These are phyloP conservation scores for Scatophagus argus DNA, from an alignment of 2,113 vertebrate genomes.

Conservation along the genomic window DNA sequence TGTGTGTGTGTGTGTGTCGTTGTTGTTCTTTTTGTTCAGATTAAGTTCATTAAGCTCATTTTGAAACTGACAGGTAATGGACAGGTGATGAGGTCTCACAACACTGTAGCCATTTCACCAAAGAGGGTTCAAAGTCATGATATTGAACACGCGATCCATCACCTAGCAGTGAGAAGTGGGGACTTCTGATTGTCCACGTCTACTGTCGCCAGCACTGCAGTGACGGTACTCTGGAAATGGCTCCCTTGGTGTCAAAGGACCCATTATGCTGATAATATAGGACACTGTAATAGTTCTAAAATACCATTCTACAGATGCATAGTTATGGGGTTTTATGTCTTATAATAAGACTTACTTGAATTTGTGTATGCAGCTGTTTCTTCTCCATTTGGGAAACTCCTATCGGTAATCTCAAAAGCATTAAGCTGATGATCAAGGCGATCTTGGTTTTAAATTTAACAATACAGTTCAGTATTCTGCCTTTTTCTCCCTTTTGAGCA, in stretches of 20 bases:
- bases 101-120: slow-evolving; percentile 77
- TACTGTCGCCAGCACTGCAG: slow-evolving; percentile 62
- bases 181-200: slow-evolving; percentile 71
- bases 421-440: slow-evolving; percentile 80
- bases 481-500: slow-evolving; percentile 53
- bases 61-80: slow-evolving; percentile 65
- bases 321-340: slow-evolving; percentile 85
- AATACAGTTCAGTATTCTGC: slow-evolving; percentile 82
- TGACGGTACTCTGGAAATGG: slow-evolving; percentile 72
- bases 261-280: slow-evolving; percentile 77
- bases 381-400: slow-evolving; percentile 82
- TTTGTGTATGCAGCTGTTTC: slow-evolving; percentile 84
- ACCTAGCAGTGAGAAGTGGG: slow-evolving; percentile 38
- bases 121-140: slow-evolving; percentile 67
- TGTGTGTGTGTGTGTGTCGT: too few species aligned
- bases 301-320: slow-evolving; percentile 80
- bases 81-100: slow-evolving; percentile 60
- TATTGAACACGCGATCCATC: slow-evolving; percentile 43
- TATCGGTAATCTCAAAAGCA: slow-evolving; percentile 74
- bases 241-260: slow-evolving; percentile 66
- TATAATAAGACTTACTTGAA: slow-evolving; percentile 91
- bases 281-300: slow-evolving; percentile 85
- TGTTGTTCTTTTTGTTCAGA: slow-evolving; percentile 29
- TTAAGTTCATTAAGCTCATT: slow-evolving; percentile 65
- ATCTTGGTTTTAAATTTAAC: slow-evolving; percentile 76